Evolutionary conservation across 2,797 vertebrate genomes (phyloP), one percentile per base, ranked within the genome.

Genomic region (Malacoraja senta): DNA sequence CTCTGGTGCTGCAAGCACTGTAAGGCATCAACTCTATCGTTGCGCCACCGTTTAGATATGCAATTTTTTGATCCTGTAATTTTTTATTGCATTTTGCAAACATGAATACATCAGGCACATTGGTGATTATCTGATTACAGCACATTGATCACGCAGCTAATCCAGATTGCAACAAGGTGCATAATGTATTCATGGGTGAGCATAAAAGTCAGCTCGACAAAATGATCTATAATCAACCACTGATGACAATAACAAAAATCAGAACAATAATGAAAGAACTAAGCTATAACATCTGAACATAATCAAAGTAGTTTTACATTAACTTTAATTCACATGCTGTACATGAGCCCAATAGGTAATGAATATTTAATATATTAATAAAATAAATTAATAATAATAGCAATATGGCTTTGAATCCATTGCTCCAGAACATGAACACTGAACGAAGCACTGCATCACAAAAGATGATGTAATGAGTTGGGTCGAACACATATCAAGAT

Each of bases 151-250:
- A 61, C 61, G 35, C 13, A 77, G 26, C 91, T 94, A 84, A 38
- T 72, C 94, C 94, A 94, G 93, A 94, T 94, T 95, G 95, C 94
- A 95, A 93, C 38, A 93, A 81, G 95, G 94, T 94, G 94, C 94
- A 93, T 95, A 94, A 96, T 96, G 96, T 96, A 96, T 96, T 97
- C 95, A 96, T 94, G 83, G 95, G 90, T 86, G 93, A 91, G 21
- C 38, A 93, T 15, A 13, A 74, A 3, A 74, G 2, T 74, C 19
- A 74, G 71, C 71, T 74, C 19, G 21, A 24, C 19, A 74, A 74
- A 21, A 74, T 74, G 19, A 6, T 95, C 91, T 93, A 93, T 93
- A 95, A 95, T 94, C 94, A 95, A 94, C 94, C 93, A 93, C 88
- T 93, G 93, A 95, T 94, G 94, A 94, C 83, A 84, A 93, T 94